Evolutionary conservation across 2,888 invertebrate genomes (phyloP), one percentile per base, ranked within the genome.

Genomic region (Parnassius apollo): DNA sequence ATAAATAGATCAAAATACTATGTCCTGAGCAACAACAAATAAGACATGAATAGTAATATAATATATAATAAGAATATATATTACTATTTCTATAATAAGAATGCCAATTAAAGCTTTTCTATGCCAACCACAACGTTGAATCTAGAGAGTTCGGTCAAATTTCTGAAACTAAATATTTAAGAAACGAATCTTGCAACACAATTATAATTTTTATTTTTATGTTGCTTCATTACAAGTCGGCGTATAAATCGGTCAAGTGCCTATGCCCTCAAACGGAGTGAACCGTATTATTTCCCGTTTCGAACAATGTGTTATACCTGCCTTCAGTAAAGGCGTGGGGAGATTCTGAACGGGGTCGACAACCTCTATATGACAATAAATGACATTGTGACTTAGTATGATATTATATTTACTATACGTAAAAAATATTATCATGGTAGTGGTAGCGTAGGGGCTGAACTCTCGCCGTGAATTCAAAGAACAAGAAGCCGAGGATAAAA

Each of bases 221-320:
- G 55, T 46, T 59, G 58, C 54, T 49, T 55, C 63, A 59, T 59
- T 48, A 44, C 48, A 57, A 48, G 59, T 59, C 42, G 49, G 35
- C 42, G 50, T 55, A 48, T 59, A 65, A 65, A 65, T 60, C 60
- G 62, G 60, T 65, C 62, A 65, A 61, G 61, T 69, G 69, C 66
- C 71, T 74, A 72, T 78, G 76, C 75, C 76, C 75, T 76, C 78
- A 80, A 86, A 86, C 80, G 77, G 82, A 86, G 83, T 85, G 81
- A 87, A 88, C 88, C 86, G 88, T 88, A 87, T 84, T 83, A 88
- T 86, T 86, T 88, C 88, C 88, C 88, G 88, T 88, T 88, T 81
- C 71, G 80, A 82, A 80, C 82, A 78, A 78, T 83, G 82, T 78
- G 76, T 77, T 75, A 76, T 67, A 71, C 65, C 66, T 67, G 83